These are phyloP conservation scores for Macrosoma leucophasiata DNA, from an alignment of 2,888 invertebrate genomes.

Conservation along the genomic window DNA sequence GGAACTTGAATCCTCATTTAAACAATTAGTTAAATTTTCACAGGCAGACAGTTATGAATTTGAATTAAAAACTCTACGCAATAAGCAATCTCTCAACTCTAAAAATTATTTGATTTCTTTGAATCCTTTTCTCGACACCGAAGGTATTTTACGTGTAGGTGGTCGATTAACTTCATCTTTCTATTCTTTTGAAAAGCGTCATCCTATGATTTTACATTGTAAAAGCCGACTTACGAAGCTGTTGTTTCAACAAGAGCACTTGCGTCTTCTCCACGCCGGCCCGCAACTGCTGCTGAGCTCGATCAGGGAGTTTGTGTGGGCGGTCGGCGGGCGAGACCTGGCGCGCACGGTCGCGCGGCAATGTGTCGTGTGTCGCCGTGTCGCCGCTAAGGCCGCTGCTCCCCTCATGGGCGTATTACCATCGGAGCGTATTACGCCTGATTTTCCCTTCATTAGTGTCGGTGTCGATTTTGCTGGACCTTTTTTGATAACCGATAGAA, in stretches of 20 bases:
- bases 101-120: slow-evolving; percentile 14
- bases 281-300: slow-evolving; percentile 21
- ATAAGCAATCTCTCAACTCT: slow-evolving; percentile 5
- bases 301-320: slow-evolving; percentile 15
- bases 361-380: slow-evolving; percentile 23
- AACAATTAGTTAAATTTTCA: slow-evolving; percentile 7
- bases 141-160: slow-evolving; percentile 22
- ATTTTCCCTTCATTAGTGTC: slow-evolving; percentile 10
- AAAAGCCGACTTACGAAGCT: slow-evolving; percentile 22
- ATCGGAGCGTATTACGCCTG: slow-evolving; percentile 13
- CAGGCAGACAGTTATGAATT: slow-evolving; percentile 9
- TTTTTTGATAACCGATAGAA: slow-evolving; percentile 10
- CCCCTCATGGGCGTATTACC: slow-evolving; percentile 29
- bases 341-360: slow-evolving; percentile 19
- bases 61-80: slow-evolving; percentile 6
- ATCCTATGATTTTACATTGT: slow-evolving; percentile 30
- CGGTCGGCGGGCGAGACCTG: slow-evolving; percentile 17
- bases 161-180: slow-evolving; percentile 26
- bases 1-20: slow-evolving; percentile 3
- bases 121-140: slow-evolving; percentile 14
- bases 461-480: slow-evolving; percentile 28
- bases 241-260: slow-evolving; percentile 13
- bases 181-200: slow-evolving; percentile 19
- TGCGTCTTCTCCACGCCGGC: slow-evolving; percentile 24
- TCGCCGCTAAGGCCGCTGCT: slow-evolving; percentile 18